phyloP scores from a whole-genome alignment of 2,888 invertebrate genomes.

The Agrotis puta region DNA sequence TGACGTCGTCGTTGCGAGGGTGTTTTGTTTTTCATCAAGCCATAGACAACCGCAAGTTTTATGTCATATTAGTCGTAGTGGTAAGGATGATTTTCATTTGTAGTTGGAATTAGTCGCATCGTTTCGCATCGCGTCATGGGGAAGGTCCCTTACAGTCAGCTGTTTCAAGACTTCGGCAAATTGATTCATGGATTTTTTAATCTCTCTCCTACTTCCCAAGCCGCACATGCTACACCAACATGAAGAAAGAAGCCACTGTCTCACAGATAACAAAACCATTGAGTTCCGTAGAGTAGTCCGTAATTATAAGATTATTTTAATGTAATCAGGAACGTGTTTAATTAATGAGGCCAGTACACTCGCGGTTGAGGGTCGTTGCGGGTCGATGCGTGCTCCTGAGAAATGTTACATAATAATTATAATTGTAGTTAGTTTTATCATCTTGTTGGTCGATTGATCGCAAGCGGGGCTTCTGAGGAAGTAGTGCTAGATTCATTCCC shows the following conservation, averaged over 20 bases:
- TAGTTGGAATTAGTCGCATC: no score
- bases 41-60: no score
- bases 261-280: constrained; percentile 38
- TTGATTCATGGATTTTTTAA: no score
- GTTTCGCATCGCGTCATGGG: no score
- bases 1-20: no score
- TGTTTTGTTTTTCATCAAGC: no score
- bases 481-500: neutral
- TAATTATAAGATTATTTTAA: constrained; percentile 41
- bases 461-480: neutral
- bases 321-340: constrained; percentile 56
- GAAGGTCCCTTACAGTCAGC: no score
- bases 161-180: no score
- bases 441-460: neutral
- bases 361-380: constrained; percentile 44
- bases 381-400: constrained; percentile 58
- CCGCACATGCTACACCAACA: constrained; percentile 30
- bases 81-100: no score
- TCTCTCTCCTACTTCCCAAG: neutral
- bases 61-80: no score
- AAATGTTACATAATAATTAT: constrained; percentile 39
- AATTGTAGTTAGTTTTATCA: constrained; percentile 4
- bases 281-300: constrained; percentile 29
- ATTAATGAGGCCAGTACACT: constrained; percentile 63
- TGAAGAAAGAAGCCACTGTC: constrained; percentile 26